Conservation (phyloP, 2,113 vertebrate species). For the Misgurnus mizolepis region DNA sequence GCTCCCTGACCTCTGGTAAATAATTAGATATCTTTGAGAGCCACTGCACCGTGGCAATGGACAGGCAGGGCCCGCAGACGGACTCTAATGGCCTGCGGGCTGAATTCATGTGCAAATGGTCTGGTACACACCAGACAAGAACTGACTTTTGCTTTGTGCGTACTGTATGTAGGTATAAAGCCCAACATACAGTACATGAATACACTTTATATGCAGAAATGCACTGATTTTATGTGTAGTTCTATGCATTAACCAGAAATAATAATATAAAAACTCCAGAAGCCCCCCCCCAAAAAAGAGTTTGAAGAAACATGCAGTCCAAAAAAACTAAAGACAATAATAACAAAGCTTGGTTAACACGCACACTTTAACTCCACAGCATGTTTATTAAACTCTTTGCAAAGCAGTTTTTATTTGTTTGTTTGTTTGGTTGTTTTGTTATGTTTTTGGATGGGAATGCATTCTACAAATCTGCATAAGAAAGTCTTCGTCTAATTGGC, state of each 20-base stretch:
- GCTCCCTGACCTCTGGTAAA: conserved; percentile 65
- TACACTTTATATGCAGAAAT: background rate
- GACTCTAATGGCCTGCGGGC: conserved; percentile 49
- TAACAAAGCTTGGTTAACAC: conserved; percentile 47
- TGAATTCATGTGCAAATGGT: conserved; percentile 51
- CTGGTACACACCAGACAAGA: conserved; percentile 9
- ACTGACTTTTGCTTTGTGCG: background rate
- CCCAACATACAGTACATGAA: too few species aligned
- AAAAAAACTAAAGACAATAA: conserved; percentile 29
- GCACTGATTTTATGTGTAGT: background rate
- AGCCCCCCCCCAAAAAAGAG: too few species aligned
- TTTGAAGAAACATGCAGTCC: too few species aligned
- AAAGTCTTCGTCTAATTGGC: conserved; percentile 60
- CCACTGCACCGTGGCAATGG: conserved; percentile 51
- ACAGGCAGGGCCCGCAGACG: conserved; percentile 44
- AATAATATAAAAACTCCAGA: too few species aligned
- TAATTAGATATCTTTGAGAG: conserved; percentile 67
- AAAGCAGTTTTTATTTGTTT: conserved; percentile 44
- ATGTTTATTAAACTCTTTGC: conserved; percentile 50
- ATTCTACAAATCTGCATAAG: conserved; percentile 55
- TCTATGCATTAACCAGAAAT: background rate
- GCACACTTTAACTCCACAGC: conserved; percentile 48
- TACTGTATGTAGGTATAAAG: background rate
- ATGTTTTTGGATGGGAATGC: conserved; percentile 24
- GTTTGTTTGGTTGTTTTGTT: conserved; percentile 41